Conservation (phyloP, 2,113 vertebrate species). For the Rhinogobius similis region DNA sequence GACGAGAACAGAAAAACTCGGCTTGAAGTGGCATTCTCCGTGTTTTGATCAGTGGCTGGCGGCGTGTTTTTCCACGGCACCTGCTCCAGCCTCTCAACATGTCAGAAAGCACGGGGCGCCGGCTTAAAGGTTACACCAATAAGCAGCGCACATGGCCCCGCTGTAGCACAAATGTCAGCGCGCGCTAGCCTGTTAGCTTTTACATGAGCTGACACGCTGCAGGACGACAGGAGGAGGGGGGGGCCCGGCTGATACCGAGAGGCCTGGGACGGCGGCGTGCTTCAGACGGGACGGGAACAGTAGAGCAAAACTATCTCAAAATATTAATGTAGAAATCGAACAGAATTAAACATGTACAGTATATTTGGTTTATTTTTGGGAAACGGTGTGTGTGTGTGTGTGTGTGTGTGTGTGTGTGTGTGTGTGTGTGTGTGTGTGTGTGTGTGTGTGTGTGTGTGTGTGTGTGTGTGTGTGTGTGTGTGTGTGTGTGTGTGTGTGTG, state of each 20-base stretch:
- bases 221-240: conserved; percentile 1
- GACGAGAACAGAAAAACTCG: not conserved
- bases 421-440: no score
- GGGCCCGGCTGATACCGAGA: not conserved
- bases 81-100: conserved; percentile 33
- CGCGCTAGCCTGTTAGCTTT: conserved; percentile 29
- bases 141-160: no score
- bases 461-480: no score
- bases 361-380: no score
- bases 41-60: conserved; percentile 44
- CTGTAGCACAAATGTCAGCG: conserved; percentile 57
- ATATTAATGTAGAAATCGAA: no score
- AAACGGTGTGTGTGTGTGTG: no score
- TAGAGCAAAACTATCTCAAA: no score
- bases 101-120: conserved; percentile 51
- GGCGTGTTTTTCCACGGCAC: conserved; percentile 17
- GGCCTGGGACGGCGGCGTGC: not conserved
- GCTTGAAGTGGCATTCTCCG: not conserved
- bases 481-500: no score
- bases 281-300: not conserved
- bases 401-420: no score
- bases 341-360: no score
- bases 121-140: conserved; percentile 66
- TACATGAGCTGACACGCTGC: conserved; percentile 22
- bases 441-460: no score